Evolutionary conservation across 2,797 vertebrate genomes (phyloP), one percentile per base, ranked within the genome.

Genomic region (Melanogrammus aeglefinus): DNA sequence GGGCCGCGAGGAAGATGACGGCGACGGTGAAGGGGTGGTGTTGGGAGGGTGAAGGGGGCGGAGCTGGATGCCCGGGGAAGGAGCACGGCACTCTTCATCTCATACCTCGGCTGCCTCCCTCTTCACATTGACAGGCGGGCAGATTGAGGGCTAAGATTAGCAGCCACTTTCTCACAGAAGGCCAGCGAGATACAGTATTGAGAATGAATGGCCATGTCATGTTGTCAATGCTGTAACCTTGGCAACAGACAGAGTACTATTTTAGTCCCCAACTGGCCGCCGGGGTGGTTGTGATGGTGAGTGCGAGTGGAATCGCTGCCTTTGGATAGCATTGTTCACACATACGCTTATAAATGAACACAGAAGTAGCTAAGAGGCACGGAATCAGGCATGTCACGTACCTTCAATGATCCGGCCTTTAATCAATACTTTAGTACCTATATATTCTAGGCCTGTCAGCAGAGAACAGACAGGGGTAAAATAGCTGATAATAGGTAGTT

Each of bases 141-240:
- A 94, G 94, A 95, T 94, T 93, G 93, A 95, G 93, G 93, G 91
- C 93, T 92, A 93, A 95, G 95, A 95, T 95, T 95, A 95, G 94
- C 91, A 92, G 93, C 90, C 93, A 90, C 92, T 93, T 93, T 94
- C 93, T 93, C 94, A 94, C 94, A 95, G 94, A 95, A 95, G 94
- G 95, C 94, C 93, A 91, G 89, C 78, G 92, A 95, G 95, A 95
- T 95, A 95, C 95, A 95, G 94, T 94, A 94, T 91, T 89, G 91
- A 93, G 93, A 94, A 95, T 94, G 93, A 94, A 94, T 94, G 93
- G 92, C 91, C 90, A 90, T 93, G 92, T 95, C 95, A 94, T 95
- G 94, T 94, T 95, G 94, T 95, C 94, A 94, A 94, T 94, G 93
- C 91, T 91, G 95, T 95, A 95, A 95, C 95, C 95, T 95, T 95